These are phyloP conservation scores for Eurytoma californica DNA, from an alignment of 2,888 invertebrate species.

Conservation along the genomic window DNA sequence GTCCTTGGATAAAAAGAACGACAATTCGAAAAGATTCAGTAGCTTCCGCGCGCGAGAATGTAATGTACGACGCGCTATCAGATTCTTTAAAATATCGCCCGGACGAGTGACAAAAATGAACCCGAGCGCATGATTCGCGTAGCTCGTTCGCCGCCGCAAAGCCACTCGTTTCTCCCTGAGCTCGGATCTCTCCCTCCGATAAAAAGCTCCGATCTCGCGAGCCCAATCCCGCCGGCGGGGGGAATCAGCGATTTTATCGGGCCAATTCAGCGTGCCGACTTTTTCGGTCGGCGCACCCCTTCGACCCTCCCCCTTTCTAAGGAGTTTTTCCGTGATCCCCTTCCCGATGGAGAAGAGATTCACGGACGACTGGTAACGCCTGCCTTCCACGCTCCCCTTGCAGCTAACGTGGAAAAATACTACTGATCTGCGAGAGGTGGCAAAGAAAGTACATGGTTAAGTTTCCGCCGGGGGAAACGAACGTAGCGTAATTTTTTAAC, in stretches of 20 bases:
- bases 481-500: no score
- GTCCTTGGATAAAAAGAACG: no score
- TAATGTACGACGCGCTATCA: background rate
- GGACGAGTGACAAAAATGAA: no score
- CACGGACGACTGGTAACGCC: background rate
- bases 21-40: background rate
- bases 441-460: conserved; percentile 3
- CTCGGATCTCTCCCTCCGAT: conserved; percentile 24
- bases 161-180: background rate
- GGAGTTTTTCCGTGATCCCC: background rate
- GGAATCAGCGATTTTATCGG: conserved; percentile 44
- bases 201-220: conserved; percentile 33
- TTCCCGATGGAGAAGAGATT: background rate
- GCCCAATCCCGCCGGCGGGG: conserved; percentile 9
- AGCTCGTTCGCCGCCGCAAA: background rate
- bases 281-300: background rate
- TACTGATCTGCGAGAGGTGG: conserved; percentile 40
- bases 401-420: conserved; percentile 46
- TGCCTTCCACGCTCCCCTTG: background rate
- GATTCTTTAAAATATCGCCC: no score
- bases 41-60: background rate
- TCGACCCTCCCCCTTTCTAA: background rate
- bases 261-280: conserved; percentile 16
- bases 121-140: background rate
- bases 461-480: no score